These are phyloP conservation scores for Malthinus flaveolus DNA, from an alignment of 2,888 invertebrate species.

Conservation along the genomic window DNA sequence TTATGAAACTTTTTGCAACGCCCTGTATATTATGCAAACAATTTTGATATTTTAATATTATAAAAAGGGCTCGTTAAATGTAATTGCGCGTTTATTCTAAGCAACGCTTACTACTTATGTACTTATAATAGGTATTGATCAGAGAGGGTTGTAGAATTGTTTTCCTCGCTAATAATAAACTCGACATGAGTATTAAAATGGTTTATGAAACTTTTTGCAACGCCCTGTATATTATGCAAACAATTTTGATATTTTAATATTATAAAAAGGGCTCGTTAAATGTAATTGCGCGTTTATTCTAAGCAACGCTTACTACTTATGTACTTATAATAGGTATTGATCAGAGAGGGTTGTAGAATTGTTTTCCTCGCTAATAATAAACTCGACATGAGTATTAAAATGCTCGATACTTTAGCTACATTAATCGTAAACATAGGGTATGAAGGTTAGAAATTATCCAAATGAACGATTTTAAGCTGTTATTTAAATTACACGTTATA, in stretches of 20 bases:
- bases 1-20: too few species aligned
- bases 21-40: too few species aligned
- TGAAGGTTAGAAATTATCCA: too few species aligned
- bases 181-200: background rate
- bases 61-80: slow-evolving; percentile 5
- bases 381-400: slow-evolving; percentile 3
- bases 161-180: slow-evolving; percentile 5
- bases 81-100: slow-evolving; percentile 8
- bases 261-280: slow-evolving; percentile 5
- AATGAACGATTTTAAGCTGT: too few species aligned
- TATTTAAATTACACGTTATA: too few species aligned
- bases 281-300: slow-evolving; percentile 7
- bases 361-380: slow-evolving; percentile 4
- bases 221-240: too few species aligned
- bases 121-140: background rate
- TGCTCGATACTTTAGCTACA: background rate
- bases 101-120: background rate
- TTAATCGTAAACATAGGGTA: slow-evolving; percentile 2
- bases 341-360: background rate
- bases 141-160: background rate
- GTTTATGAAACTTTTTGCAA: too few species aligned
- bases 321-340: background rate
- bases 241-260: background rate
- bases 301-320: slow-evolving; percentile 3
- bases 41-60: background rate